A percentile compares a stretch with the other conserved stretches of the same genome.
phyloP scores from a whole-genome alignment of 1,140 invertebrate species.

The Drosophila lini region DNA sequence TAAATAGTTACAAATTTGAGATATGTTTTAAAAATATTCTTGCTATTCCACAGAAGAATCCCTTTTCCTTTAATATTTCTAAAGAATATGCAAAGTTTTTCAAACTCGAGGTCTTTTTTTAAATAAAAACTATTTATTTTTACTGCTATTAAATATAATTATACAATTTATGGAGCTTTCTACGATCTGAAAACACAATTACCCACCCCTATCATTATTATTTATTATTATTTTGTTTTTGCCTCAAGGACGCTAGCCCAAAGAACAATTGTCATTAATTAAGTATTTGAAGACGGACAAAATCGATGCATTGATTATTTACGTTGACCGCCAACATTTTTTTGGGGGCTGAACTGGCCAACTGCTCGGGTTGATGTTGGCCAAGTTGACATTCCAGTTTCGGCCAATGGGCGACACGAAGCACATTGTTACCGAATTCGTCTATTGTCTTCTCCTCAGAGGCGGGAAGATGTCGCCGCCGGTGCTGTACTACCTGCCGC shows the following conservation, averaged over 20 bases:
- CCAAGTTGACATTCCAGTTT: conserved; percentile 42
- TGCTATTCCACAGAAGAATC: no score
- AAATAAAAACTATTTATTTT: no score
- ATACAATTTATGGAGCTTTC: background rate
- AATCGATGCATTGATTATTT: conserved; percentile 76
- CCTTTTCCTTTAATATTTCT: no score
- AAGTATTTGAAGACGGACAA: conserved; percentile 35
- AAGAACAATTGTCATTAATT: conserved; percentile 62
- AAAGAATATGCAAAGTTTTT: no score
- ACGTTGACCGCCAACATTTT: conserved; percentile 20
- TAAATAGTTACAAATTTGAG: no score
- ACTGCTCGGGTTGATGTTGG: background rate
- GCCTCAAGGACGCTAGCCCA: background rate
- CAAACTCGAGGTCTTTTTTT: no score
- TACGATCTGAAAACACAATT: background rate
- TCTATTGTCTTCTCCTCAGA: conserved; percentile 82
- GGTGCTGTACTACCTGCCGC: conserved; percentile 86
- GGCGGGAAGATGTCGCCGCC: conserved; percentile 85
- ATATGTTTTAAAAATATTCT: no score
- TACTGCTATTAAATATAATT: background rate
- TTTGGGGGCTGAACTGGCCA: conserved; percentile 6
- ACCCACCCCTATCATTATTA: background rate
- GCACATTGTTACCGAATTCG: conserved; percentile 83
- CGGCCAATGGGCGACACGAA: conserved; percentile 66
- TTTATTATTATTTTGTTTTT: background rate